Percentiles rank a stretch among this genome's conserved stretches.
Evolutionary conservation across 2,888 invertebrate species (phyloP).

Genomic region (Heliconius charithonia): DNA sequence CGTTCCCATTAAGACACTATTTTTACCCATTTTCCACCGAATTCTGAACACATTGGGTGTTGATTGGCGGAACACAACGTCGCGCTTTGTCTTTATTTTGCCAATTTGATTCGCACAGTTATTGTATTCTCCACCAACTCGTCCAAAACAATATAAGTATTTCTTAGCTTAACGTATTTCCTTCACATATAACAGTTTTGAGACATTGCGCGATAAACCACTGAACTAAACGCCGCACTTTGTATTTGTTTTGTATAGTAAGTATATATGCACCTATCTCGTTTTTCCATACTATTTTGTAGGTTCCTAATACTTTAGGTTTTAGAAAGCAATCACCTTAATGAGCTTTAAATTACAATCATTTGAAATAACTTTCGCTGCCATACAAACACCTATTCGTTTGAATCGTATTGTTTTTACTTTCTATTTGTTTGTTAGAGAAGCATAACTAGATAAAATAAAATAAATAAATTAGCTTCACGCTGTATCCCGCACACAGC

Average conservation of each 20-base stretch:
- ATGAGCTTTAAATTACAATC: conserved; percentile 39
- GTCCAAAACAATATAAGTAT: no score
- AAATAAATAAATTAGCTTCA: no score
- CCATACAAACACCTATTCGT: conserved; percentile 19
- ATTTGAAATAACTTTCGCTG: conserved; percentile 25
- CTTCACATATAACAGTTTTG: neutral
- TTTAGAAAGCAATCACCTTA: conserved; percentile 37
- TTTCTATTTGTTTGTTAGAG: conserved; percentile 21
- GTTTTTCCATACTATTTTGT: neutral
- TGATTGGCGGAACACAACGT: no score
- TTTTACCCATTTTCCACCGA: no score
- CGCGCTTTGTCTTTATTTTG: no score
- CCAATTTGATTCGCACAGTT: no score
- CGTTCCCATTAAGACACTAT: no score
- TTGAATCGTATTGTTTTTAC: conserved; percentile 21
- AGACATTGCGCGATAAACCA: neutral
- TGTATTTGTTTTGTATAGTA: neutral
- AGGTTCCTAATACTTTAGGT: neutral
- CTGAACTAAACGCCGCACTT: neutral
- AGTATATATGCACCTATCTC: neutral
- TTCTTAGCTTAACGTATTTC: neutral
- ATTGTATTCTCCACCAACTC: no score
- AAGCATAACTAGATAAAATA: neutral
- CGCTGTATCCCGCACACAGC: no score
- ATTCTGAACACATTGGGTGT: no score